phyloP scores from a whole-genome alignment of 2,888 invertebrate genomes.

The Eristalis intricaria region DNA sequence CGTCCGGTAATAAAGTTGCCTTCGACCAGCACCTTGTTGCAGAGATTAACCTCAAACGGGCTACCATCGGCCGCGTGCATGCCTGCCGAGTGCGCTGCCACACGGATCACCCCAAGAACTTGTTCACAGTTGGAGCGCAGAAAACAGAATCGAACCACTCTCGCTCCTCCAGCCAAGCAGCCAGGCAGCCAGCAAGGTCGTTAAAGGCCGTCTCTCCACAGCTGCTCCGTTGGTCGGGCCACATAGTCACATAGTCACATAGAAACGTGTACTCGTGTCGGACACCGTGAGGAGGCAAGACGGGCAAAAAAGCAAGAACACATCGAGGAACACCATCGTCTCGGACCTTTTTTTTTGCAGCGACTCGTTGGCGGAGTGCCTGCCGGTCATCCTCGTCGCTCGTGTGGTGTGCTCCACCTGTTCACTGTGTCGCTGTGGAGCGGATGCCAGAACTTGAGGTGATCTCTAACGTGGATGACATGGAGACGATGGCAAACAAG shows the following conservation, averaged over 20 bases:
- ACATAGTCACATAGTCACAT: conserved; percentile 17
- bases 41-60: background rate
- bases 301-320: background rate
- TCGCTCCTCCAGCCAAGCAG: background rate
- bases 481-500: conserved; percentile 26
- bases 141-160: background rate
- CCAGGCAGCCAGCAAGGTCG: conserved; percentile 62
- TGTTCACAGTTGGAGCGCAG: background rate
- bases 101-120: background rate
- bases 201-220: conserved; percentile 68
- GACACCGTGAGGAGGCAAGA: conserved; percentile 29
- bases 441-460: conserved; percentile 4
- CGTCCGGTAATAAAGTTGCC: background rate
- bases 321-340: conserved; percentile 22
- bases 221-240: conserved; percentile 7
- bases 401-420: background rate
- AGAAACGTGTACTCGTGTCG: conserved; percentile 63
- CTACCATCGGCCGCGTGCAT: background rate
- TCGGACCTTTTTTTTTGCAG: conserved; percentile 37
- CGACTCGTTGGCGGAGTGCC: conserved; percentile 22
- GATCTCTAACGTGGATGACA: conserved; percentile 65
- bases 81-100: background rate
- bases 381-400: conserved; percentile 33
- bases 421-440: conserved; percentile 10
- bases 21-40: background rate